Evolutionary conservation across 1,140 invertebrate genomes (phyloP).

Genomic region (Lerema accius): DNA sequence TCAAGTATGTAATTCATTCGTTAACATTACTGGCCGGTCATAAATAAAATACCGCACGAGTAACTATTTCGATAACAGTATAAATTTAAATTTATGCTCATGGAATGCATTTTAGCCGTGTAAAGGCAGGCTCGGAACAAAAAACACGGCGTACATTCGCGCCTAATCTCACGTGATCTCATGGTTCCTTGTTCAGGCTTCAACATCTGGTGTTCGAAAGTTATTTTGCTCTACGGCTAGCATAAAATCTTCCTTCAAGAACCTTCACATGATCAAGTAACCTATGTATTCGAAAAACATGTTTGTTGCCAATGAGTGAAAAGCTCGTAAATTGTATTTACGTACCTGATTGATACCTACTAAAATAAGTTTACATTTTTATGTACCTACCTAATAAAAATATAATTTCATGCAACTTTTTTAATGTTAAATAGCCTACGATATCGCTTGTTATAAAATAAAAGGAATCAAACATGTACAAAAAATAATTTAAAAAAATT

Average conservation of each 20-base stretch:
- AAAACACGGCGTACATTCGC: conserved; percentile 50
- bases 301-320: too few species aligned
- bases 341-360: too few species aligned
- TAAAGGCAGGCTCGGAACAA: conserved; percentile 55
- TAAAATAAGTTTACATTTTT: too few species aligned
- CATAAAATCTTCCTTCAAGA: background rate
- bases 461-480: too few species aligned
- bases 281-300: background rate
- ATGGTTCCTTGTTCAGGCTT: conserved; percentile 31
- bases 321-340: too few species aligned
- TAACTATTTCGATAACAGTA: conserved; percentile 72
- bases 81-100: conserved; percentile 73
- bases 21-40: conserved; percentile 54
- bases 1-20: conserved; percentile 59
- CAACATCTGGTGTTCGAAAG: conserved; percentile 47
- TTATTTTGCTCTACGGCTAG: conserved; percentile 24
- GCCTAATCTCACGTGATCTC: conserved; percentile 70
- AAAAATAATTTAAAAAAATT: too few species aligned
- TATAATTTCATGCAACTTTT: too few species aligned
- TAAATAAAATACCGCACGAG: conserved; percentile 63
- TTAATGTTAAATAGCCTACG: too few species aligned
- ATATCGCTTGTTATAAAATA: too few species aligned
- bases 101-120: conserved; percentile 66
- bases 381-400: too few species aligned
- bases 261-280: too few species aligned